Evolutionary conservation across 2,888 invertebrate genomes (phyloP).

Genomic region (Aromia moschata): DNA sequence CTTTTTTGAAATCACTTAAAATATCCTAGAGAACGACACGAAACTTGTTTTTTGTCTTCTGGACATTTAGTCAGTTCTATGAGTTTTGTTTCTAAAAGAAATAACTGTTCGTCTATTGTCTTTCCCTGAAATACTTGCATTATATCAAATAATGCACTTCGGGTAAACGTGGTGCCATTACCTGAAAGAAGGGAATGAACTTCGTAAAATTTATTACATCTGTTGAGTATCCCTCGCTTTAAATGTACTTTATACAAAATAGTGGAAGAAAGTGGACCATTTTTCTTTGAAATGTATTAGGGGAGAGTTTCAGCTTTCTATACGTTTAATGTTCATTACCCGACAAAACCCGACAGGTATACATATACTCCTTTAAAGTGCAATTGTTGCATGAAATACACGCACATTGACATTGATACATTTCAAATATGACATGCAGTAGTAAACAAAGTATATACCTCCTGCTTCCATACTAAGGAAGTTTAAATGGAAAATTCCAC

Average conservation of each 20-base stretch:
- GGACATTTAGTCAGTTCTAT: slow-evolving; percentile 1
- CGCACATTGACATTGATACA: not conserved
- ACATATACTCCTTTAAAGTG: not conserved
- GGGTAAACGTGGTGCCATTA: not conserved
- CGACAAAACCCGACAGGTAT: not conserved
- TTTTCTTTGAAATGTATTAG: not conserved
- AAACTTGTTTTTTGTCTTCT: not conserved
- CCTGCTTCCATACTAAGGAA: not conserved
- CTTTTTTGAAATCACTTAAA: slow-evolving; percentile 1
- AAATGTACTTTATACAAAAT: not conserved
- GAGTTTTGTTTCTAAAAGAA: not conserved
- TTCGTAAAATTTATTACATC: not conserved
- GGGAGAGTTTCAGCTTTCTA: not conserved
- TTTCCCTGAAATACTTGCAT: not conserved
- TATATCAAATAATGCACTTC: not conserved
- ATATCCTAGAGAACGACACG: not conserved
- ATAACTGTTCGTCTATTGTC: not conserved
- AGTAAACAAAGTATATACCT: not conserved
- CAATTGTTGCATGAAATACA: not conserved
- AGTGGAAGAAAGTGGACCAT: not conserved
- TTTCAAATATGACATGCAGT: not conserved
- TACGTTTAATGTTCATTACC: not conserved
- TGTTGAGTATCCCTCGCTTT: not conserved
- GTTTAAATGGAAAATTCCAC: not conserved
- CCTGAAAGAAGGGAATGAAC: not conserved